These are phyloP conservation scores for Pomatostomus ruficeps DNA, from an alignment of 2,113 vertebrate genomes.

Conservation along the genomic window DNA sequence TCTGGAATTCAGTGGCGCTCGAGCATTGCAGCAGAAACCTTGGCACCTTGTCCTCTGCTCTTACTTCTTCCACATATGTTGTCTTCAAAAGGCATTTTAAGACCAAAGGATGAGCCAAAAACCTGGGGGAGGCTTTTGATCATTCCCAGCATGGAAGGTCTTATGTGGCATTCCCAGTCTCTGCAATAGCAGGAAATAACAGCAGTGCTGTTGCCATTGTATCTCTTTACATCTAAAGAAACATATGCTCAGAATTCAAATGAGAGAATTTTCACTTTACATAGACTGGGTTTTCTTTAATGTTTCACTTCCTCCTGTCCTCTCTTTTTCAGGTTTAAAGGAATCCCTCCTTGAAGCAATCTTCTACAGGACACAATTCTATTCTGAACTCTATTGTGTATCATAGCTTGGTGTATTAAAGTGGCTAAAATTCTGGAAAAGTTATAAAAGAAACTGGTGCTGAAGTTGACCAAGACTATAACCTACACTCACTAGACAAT, in stretches of 20 bases:
- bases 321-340: background rate
- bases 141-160: conserved; percentile 46
- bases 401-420: background rate
- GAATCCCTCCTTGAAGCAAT: background rate
- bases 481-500: background rate
- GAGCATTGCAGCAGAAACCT: background rate
- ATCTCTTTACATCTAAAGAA: background rate
- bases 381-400: background rate
- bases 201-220: background rate
- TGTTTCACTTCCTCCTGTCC: background rate
- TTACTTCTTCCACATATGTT: conserved; percentile 48
- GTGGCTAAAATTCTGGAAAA: background rate
- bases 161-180: background rate
- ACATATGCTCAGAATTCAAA: background rate
- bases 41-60: conserved; percentile 35
- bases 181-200: background rate
- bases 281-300: background rate
- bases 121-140: conserved; percentile 54
- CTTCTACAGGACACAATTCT: background rate
- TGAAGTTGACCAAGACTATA: background rate
- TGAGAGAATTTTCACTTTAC: background rate
- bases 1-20: background rate
- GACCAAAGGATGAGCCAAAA: conserved; percentile 48
- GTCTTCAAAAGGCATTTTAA: conserved; percentile 43
- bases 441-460: background rate